Base-by-base conservation (phyloP, 2,113 vertebrate species). In the Nothocercus julius region DNA sequence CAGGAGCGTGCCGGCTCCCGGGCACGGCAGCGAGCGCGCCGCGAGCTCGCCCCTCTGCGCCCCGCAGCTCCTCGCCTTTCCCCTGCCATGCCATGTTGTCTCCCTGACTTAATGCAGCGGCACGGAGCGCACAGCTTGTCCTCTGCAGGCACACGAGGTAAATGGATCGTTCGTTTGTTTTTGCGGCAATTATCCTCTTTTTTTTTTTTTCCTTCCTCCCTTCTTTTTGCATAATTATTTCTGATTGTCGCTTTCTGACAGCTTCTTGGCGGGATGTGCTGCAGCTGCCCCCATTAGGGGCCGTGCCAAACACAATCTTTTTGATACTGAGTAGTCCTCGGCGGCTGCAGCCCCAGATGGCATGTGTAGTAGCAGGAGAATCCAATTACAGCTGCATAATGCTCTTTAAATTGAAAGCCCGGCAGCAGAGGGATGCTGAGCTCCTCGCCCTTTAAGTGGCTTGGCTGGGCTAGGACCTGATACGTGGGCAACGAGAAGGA, bases 201-300 rank as follows among this genome's bases (percentile, higher is more conserved):
- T 20, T 53, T 54, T 54, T 17, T 25, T 21, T 9, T 22, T 16
- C 22, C 17, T 16, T 21, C 21, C 47, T 9, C 47, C 47, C 7
- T 58, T 58, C 58, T 67, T 62, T 54, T 38, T 9, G 7, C 42
- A 6, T 86, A 78, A 95, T 93, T 86, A 69, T 68, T 62, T 91
- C 38, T 80, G 88, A 77, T 93, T n/a, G 72, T 80, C 64, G 18
- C 32, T 67, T 79, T 82, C 56, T 80, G 93, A 89, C 86, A 82
- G 90, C 36, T 87, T 93, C 92, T 90, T 96, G 94, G 97, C 95
- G 2, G 62, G 64, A 13, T 21, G 9, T 3, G 68, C 69, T n/a
- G 54, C 84, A 90, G 88, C 95, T 93, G 93, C 94, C 96, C 92
- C 96, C 87, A 47, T 82, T 86, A 85, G 51, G 68, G 93, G 79